Evolutionary conservation across 2,888 invertebrate genomes (phyloP), one percentile per base, ranked within the genome.

Genomic region (Agrochola macilenta): DNA sequence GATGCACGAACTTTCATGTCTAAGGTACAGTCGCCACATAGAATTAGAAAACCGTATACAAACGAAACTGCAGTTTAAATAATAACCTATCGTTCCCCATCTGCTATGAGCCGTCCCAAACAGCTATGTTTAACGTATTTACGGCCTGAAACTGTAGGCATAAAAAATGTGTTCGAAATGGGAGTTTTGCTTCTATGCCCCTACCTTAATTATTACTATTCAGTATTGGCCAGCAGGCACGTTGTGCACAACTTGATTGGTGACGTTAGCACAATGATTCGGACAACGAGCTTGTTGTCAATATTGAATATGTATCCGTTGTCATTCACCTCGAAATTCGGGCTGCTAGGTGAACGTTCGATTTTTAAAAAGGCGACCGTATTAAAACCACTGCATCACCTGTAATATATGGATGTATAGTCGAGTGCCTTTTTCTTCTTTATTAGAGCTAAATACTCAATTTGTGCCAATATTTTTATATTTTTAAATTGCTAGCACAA

Each of bases 391-490:
- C 64, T 80, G 74, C 73, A 79, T 81, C 74, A 73, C 61, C 2
- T 85, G 84, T 84, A 82, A 77, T 71, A 57, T 83, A 72, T 68
- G 86, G 78, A 87, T 86, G 84, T 63, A 73, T 84, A 87, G 78
- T 88, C 81, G 86, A 89, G 91, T 93, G 91, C 90, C 90, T 92
- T 91, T 91, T 86, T 85, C 73, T 90, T 87, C 76, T 89, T 91
- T 85, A 76, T 87, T 90, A 89, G 79, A 86, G 91, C 90, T 90
- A 86, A 93, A 95, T 94, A 95, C 94, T 95, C 94, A 93, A 91
- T 91, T 91, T 90, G 95, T 95, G 95, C 95, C 95, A 95, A 95
- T 86, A 78, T 92, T 88, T 89, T 90, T 90, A 81, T 85, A 87
- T 86, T 84, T 80, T 90, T 88, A 85, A 87, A 89, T 88, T 90